Evolutionary conservation across 2,888 invertebrate genomes (phyloP).

Genomic region (Perdita meconis): DNA sequence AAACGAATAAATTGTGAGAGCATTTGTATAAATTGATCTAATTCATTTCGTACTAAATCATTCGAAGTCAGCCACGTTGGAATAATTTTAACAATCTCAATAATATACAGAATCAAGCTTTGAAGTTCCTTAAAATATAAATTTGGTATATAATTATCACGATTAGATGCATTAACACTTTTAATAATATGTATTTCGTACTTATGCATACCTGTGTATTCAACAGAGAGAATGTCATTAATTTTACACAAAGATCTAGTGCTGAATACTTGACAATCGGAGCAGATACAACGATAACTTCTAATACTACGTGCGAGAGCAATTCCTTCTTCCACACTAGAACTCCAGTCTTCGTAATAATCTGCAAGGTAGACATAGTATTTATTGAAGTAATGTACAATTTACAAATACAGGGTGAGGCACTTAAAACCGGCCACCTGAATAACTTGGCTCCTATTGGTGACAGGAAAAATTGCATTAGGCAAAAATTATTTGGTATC

Average conservation of each 20-base stretch:
- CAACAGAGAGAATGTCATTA: slow-evolving; percentile 68
- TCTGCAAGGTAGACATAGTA: slow-evolving; percentile 46
- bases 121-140: slow-evolving; percentile 56
- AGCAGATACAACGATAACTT: slow-evolving; percentile 70
- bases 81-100: slow-evolving; percentile 75
- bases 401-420: neutral
- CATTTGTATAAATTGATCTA: slow-evolving; percentile 56
- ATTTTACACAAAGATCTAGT: slow-evolving; percentile 71
- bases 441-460: too few relatives aligned
- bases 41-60: slow-evolving; percentile 53
- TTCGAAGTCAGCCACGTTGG: slow-evolving; percentile 71
- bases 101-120: slow-evolving; percentile 65
- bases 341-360: slow-evolving; percentile 73
- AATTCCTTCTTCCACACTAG: slow-evolving; percentile 71
- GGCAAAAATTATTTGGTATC: too few relatives aligned
- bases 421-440: too few relatives aligned
- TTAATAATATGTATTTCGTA: neutral
- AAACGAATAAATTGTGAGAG: slow-evolving; percentile 64
- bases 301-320: slow-evolving; percentile 70
- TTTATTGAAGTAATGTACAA: slow-evolving; percentile 3
- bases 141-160: neutral
- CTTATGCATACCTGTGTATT: slow-evolving; percentile 63
- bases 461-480: too few relatives aligned
- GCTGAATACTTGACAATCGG: slow-evolving; percentile 75
- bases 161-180: too few relatives aligned